Conservation (phyloP, 2,113 vertebrate species). For the Cairina moschata region DNA sequence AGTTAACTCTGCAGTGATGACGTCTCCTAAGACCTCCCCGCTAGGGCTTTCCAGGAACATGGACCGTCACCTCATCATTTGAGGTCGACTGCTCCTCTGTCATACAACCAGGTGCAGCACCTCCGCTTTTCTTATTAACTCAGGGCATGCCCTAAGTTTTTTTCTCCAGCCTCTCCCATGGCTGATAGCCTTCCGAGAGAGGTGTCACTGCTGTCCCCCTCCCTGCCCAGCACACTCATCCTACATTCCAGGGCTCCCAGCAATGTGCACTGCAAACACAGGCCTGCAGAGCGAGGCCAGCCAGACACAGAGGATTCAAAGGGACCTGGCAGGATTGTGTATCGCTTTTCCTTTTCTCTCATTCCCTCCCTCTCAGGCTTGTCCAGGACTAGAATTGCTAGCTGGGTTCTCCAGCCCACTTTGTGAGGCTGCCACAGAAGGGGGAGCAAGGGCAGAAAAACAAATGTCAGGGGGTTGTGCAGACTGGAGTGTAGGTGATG, state of each 20-base stretch:
- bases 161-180: neutral
- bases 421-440: neutral
- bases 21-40: neutral
- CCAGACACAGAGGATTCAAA: neutral
- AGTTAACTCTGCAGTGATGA: neutral
- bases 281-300: neutral
- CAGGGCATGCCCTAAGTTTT: neutral
- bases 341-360: neutral
- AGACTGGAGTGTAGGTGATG: neutral
- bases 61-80: neutral
- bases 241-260: neutral
- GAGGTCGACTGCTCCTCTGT: neutral
- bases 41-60: neutral
- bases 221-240: neutral
- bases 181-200: neutral
- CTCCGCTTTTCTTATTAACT: neutral
- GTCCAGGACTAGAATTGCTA: neutral
- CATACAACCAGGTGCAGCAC: neutral
- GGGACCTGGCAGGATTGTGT: neutral
- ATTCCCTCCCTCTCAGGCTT: neutral
- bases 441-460: neutral
- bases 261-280: neutral
- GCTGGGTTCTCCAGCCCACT: neutral
- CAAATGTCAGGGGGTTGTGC: neutral
- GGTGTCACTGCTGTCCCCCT: neutral